Percentiles rank a stretch among this genome's conserved stretches.
Conservation (phyloP, 2,888 invertebrate species). For the Eueremaeus valkanovi region DNA sequence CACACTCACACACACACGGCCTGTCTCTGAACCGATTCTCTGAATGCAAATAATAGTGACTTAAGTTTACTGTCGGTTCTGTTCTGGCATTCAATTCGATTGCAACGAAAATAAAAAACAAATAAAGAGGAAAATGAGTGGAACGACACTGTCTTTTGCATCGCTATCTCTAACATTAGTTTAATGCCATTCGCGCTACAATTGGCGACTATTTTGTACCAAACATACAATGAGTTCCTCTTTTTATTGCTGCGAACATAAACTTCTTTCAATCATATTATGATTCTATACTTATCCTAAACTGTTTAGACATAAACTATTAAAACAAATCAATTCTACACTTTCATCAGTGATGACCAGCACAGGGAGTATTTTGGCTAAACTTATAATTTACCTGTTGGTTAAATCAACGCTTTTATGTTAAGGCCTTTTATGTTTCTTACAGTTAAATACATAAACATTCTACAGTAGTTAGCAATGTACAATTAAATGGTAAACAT, state of each 20-base stretch:
- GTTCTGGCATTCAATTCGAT: background rate
- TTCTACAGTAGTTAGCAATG: too few species aligned
- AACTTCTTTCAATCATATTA: background rate
- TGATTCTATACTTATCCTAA: background rate
- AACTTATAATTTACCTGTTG: background rate
- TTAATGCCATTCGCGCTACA: conserved; percentile 8
- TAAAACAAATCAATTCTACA: background rate
- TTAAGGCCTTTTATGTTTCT: too few species aligned
- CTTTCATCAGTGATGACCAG: too few species aligned
- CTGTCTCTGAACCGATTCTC: background rate
- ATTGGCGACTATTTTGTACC: conserved; percentile 10
- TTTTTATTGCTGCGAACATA: background rate
- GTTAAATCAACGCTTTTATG: too few species aligned
- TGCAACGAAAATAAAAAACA: conserved; percentile 1
- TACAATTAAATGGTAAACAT: too few species aligned
- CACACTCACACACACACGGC: too few species aligned
- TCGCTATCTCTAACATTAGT: conserved; percentile 1
- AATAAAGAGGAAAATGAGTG: background rate
- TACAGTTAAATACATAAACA: too few species aligned
- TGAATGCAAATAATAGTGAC: background rate
- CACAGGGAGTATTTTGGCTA: too few species aligned
- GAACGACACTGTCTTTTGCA: background rate
- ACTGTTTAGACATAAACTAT: too few species aligned
- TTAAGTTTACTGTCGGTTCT: background rate
- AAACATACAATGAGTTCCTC: background rate